Base-by-base conservation (phyloP, 1,140 invertebrate species). In the Andricus grossulariae region DNA sequence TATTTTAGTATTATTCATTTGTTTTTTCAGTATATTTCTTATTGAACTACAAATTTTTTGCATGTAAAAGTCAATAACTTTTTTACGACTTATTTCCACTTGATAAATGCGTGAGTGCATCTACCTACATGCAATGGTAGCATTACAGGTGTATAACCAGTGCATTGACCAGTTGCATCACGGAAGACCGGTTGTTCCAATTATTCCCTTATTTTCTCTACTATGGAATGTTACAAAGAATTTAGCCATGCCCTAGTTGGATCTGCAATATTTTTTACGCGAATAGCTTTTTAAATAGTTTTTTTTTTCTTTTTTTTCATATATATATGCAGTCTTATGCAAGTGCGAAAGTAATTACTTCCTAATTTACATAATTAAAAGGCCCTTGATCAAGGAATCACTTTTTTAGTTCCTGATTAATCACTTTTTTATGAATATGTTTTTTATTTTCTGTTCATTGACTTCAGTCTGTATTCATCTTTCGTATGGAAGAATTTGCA, bases 41-140 rank as follows among this genome's bases (percentile, higher is more conserved):
- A 5, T 32, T 32, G 25, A 32, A 2, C 25, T 2, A 32, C 25
- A 32, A 2, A 32, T 32, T 32, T 32, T 32, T 32, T 32, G 3
- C 25, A 71, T 77, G 60, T 70, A 57, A 25, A 60, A 52, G 55
- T 49, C 74, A 78, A 77, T 76, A 76, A 71, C 45, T 50, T 79
- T 80, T 79, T 79, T 79, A 77, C 76, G 75, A 71, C 74, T 80
- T 73, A 75, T 49, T 77, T 73, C 75, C 73, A 71, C 79, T 77
- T 78, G 72, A 81, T 81, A 78, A 55, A 70, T 76, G 54, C 72
- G 71, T 73, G 73, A 75, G 50, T 79, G 73, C 76, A 73, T 80
- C 78, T 75, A 55, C 57, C 51, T 75, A 77, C 18, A 80, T 80
- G 13, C 8, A 66, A 66, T 15, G 25, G 15, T 66, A 66, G 45